Conservation (phyloP, 2,888 invertebrate genomes). For the Anoncus sp. region DNA sequence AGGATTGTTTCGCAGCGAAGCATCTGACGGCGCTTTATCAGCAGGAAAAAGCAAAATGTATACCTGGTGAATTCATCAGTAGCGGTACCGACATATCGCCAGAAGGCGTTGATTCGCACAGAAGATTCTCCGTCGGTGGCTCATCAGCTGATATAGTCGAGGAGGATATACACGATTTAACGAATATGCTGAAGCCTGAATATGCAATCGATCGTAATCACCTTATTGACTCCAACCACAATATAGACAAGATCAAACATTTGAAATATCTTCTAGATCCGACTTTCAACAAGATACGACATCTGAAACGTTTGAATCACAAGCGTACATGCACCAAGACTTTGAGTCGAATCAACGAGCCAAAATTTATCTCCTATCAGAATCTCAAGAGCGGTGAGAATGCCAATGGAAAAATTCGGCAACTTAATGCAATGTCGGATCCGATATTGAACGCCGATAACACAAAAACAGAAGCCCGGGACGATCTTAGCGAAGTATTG, state of each 20-base stretch:
- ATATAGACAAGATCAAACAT: slow-evolving; percentile 79
- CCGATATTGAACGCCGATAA: slow-evolving; percentile 74
- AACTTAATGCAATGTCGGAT: slow-evolving; percentile 78
- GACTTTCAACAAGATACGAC: slow-evolving; percentile 79
- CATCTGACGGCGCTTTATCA: slow-evolving; percentile 69
- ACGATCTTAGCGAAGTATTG: slow-evolving; percentile 61
- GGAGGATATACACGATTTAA: slow-evolving; percentile 78
- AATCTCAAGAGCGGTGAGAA: slow-evolving; percentile 74
- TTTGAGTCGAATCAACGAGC: slow-evolving; percentile 67
- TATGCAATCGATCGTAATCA: slow-evolving; percentile 78
- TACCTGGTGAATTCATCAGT: slow-evolving; percentile 68
- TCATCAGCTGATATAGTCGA: slow-evolving; percentile 73
- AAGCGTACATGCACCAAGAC: slow-evolving; percentile 68
- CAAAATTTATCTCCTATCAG: slow-evolving; percentile 79
- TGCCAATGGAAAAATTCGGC: slow-evolving; percentile 68
- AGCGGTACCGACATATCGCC: slow-evolving; percentile 76
- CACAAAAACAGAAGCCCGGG: slow-evolving; percentile 56
- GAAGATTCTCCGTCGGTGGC: slow-evolving; percentile 64
- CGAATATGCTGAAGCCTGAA: slow-evolving; percentile 79
- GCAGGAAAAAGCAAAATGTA: slow-evolving; percentile 68
- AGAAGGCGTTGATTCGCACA: slow-evolving; percentile 69
- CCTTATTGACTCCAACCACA: slow-evolving; percentile 80
- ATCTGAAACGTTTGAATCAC: slow-evolving; percentile 76
- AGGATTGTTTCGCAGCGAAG: slow-evolving; percentile 78
- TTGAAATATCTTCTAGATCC: slow-evolving; percentile 79